Evolutionary conservation across 1,140 invertebrate species (phyloP).

Genomic region (Lepidurus apus): DNA sequence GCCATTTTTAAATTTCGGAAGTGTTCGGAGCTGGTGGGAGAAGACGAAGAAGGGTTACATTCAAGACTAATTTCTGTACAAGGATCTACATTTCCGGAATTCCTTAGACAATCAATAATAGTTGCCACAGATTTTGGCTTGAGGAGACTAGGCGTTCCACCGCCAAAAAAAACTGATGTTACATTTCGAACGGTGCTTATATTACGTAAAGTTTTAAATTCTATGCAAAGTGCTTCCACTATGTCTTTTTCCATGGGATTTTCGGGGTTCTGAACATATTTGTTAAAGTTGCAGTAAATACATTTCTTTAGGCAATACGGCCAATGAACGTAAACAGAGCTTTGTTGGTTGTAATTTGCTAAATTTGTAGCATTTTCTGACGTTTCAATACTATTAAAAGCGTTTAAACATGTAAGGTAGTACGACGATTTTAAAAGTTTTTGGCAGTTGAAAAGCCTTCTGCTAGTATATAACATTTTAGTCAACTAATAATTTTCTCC

Average conservation of each 20-base stretch:
- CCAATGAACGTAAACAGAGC: constrained; percentile 41
- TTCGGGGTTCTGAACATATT: constrained; percentile 42
- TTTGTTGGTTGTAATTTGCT: constrained; percentile 25
- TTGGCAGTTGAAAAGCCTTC: too few species aligned
- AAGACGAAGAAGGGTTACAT: constrained; percentile 32
- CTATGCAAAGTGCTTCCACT: constrained; percentile 39
- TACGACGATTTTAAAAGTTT: too few species aligned
- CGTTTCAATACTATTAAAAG: neutral
- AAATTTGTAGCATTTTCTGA: neutral
- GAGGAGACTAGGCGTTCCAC: constrained; percentile 45
- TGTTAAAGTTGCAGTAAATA: constrained; percentile 46
- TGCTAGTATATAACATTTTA: too few species aligned
- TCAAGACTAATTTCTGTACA: constrained; percentile 23
- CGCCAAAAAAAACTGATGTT: constrained; percentile 44
- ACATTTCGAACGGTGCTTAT: constrained; percentile 39
- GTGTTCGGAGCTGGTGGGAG: constrained; percentile 34
- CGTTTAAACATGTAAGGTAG: too few species aligned
- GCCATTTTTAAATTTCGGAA: constrained; percentile 39
- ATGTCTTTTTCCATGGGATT: constrained; percentile 38
- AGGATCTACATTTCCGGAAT: neutral
- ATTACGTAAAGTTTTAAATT: constrained; percentile 37
- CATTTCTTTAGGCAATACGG: constrained; percentile 44
- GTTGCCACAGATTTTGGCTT: constrained; percentile 38
- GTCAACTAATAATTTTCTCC: too few species aligned
- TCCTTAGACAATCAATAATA: constrained; percentile 38